Evolutionary conservation across 2,888 invertebrate genomes (phyloP).

Genomic region (Teleiodes luculella): DNA sequence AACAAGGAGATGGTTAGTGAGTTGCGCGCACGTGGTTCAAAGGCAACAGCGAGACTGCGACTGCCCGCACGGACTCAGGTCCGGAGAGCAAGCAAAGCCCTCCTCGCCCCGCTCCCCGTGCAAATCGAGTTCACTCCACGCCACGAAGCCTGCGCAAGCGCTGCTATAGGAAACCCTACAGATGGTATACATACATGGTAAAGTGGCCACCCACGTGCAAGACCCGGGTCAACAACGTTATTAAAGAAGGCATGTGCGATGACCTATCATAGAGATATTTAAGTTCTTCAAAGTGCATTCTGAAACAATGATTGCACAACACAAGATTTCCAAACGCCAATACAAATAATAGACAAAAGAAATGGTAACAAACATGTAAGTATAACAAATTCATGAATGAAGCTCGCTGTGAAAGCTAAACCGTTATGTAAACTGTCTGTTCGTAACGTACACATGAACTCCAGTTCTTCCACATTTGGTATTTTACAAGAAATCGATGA

Average conservation of each 20-base stretch:
- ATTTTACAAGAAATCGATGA: neutral
- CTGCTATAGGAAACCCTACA: conserved; percentile 21
- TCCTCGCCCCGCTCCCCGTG: conserved; percentile 35
- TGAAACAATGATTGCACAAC: conserved; percentile 4
- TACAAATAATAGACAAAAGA: conserved; percentile 5
- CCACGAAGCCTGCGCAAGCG: conserved; percentile 30
- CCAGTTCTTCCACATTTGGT: neutral
- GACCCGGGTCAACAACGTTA: conserved; percentile 7
- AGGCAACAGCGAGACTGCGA: conserved; percentile 56
- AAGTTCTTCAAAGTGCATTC: neutral
- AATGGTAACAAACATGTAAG: neutral
- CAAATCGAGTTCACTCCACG: conserved; percentile 60
- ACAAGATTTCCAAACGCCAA: neutral
- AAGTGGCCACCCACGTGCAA: conserved; percentile 36
- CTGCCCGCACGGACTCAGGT: neutral
- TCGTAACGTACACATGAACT: conserved; percentile 18
- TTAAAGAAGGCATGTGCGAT: conserved; percentile 3
- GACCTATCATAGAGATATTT: neutral
- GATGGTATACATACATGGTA: conserved; percentile 17
- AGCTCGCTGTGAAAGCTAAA: conserved; percentile 43
- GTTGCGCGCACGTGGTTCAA: conserved; percentile 48
- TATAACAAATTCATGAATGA: conserved; percentile 25
- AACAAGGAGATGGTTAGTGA: conserved; percentile 45
- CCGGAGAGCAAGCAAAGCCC: conserved; percentile 9
- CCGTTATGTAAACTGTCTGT: conserved; percentile 41